Evolutionary conservation across 2,113 vertebrate species (phyloP).

Genomic region (Camelus dromedarius): DNA sequence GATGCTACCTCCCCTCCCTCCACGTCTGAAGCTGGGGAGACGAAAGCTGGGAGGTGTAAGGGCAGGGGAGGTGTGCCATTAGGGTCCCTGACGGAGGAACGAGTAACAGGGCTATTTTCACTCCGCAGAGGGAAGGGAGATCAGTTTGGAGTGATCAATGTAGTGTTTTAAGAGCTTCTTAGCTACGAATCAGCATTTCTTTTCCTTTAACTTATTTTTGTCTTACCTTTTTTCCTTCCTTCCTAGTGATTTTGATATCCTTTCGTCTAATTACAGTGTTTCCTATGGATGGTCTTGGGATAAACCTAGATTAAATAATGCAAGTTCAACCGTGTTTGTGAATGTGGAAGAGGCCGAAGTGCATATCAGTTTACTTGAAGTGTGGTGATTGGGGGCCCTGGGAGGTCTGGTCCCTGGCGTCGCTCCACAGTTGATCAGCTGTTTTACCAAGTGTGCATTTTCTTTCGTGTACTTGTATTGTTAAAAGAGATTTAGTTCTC

Average conservation of each 20-base stretch:
- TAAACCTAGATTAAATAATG: slow-evolving; percentile 28
- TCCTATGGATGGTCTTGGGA: slow-evolving; percentile 7
- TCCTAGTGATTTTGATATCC: slow-evolving; percentile 44
- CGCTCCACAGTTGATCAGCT: slow-evolving; percentile 58
- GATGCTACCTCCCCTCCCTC: not conserved
- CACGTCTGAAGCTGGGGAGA: slow-evolving; percentile 42
- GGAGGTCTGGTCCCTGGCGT: slow-evolving; percentile 38
- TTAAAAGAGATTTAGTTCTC: slow-evolving; percentile 40
- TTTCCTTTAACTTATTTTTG: not conserved
- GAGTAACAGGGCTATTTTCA: slow-evolving; percentile 26
- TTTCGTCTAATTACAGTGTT: slow-evolving; percentile 56
- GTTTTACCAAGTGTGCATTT: slow-evolving; percentile 68
- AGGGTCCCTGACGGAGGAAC: not conserved
- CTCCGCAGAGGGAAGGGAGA: slow-evolving; percentile 38
- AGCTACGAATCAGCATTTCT: not conserved
- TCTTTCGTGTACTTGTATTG: slow-evolving; percentile 65
- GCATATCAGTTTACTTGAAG: slow-evolving; percentile 58
- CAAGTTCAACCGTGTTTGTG: not conserved
- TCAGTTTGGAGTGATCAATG: not conserved
- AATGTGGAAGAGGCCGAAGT: slow-evolving; percentile 19
- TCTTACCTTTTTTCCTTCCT: not conserved
- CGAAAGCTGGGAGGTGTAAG: not conserved
- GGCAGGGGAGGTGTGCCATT: slow-evolving; percentile 55
- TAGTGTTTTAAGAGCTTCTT: slow-evolving; percentile 45
- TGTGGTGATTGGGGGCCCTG: slow-evolving; percentile 42